phyloP scores from a whole-genome alignment of 2,797 vertebrate genomes.

The Sebastolobus alascanus region DNA sequence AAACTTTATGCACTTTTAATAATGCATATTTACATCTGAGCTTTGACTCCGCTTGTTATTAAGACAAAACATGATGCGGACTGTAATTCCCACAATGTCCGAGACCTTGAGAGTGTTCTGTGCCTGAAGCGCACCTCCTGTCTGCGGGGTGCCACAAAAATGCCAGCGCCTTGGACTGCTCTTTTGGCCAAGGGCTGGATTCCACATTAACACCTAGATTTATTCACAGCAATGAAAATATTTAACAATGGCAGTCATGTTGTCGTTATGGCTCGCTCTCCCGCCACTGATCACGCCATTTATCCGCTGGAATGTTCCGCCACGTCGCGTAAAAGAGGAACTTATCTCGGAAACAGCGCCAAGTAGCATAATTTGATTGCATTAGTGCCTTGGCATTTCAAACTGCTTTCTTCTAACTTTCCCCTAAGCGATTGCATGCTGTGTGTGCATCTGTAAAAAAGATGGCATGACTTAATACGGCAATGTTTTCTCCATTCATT shows the following conservation, averaged over 20 bases:
- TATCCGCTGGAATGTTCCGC: conserved; percentile 37
- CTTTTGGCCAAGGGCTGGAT: conserved; percentile 63
- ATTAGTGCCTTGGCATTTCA: conserved; percentile 54
- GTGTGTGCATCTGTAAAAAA: conserved; percentile 45
- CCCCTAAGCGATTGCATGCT: conserved; percentile 46
- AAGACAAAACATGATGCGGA: conserved; percentile 16
- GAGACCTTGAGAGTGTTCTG: conserved; percentile 43
- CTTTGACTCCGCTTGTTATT: conserved; percentile 42
- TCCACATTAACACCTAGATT: conserved; percentile 45
- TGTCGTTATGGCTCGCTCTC: conserved; percentile 23
- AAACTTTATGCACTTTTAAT: conserved; percentile 63
- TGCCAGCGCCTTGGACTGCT: conserved; percentile 37
- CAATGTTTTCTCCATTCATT: conserved; percentile 59
- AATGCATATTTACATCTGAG: conserved; percentile 47
- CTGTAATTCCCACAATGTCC: conserved; percentile 26
- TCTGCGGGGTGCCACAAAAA: conserved; percentile 51
- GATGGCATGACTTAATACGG: conserved; percentile 45
- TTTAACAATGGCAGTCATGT: conserved; percentile 51
- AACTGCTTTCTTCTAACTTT: conserved; percentile 52
- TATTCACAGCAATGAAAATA: conserved; percentile 59
- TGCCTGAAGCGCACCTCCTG: conserved; percentile 53
- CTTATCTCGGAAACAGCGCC: conserved; percentile 37
- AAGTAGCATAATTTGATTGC: conserved; percentile 51
- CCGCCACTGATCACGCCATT: conserved; percentile 21
- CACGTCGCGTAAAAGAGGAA: conserved; percentile 31